Evolutionary conservation across 2,113 vertebrate species (phyloP), one percentile per base, ranked within the genome.

Genomic region (Ceyx cyanopectus): DNA sequence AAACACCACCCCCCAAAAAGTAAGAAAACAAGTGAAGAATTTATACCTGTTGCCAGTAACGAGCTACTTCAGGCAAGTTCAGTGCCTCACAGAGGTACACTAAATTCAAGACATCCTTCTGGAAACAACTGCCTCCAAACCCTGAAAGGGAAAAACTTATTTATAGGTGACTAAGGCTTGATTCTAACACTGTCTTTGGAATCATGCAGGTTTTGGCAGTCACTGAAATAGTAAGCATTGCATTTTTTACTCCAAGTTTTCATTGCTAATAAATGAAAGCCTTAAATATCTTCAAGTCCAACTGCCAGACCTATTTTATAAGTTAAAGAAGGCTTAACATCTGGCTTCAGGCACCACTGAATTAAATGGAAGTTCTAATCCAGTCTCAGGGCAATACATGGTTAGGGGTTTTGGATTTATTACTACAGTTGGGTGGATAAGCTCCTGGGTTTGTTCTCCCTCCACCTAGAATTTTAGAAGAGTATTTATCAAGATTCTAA

Each of bases 51-150:
- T 99, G 99, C 99, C 99, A 99, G 88, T 99, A 99, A 66, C 98
- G 98, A 76, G 99, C 99, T 15, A 99, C 99, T 95, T 99, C 99
- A 9, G 99, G 99, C 63, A 99, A 97, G 94, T 99, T 99, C 89
- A 99, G 97, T 63, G 98, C 99, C 95, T 99, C 99, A 80, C 99
- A 99, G 79, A 99, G 98, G 94, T 99, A 99, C 53, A 99, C 99
- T 95, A 99, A 97, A 94, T 99, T 99, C 88, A 99, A 97, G 81
- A 99, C 99, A 92, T 99, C 99, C 95, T 99, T 99, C 96, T 99
- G 99, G 96, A 99, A 99, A 97, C 99, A 99, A 97, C 99, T 99
- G 37, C 99, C 99, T 94, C 99, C 99, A 95, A 99, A 99, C 50
- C 99, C 99, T 99, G 82, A 82, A 91, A 95, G 15, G 34, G 46